Conservation (phyloP, 2,113 vertebrate species). For the Sardina pilchardus region DNA sequence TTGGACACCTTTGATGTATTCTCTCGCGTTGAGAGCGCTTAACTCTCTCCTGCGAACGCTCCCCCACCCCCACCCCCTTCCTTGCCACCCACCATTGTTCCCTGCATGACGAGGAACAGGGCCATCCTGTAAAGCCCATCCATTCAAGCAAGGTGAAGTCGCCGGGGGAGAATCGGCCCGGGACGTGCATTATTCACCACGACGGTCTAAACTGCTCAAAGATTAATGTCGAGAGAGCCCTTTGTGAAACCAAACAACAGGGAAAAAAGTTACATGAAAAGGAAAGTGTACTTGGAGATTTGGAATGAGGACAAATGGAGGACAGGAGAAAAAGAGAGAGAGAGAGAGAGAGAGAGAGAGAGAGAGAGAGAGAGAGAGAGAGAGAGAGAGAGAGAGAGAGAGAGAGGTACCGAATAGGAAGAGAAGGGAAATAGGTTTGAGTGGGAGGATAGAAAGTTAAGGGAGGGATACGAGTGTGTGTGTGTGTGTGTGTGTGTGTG, state of each 20-base stretch:
- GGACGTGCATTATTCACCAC: slow-evolving; percentile 46
- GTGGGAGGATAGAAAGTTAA: slow-evolving; percentile 6
- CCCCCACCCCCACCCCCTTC: not conserved
- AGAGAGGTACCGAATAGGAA: not conserved
- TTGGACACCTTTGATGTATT: not conserved
- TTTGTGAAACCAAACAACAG: slow-evolving; percentile 43
- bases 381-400: not conserved
- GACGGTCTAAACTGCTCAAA: slow-evolving; percentile 42
- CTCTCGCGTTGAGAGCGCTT: not conserved
- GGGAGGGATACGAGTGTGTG: no score
- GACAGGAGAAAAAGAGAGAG: not conserved
- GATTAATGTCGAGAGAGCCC: slow-evolving; percentile 43
- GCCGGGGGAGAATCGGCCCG: slow-evolving; percentile 32
- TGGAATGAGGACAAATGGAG: slow-evolving; percentile 29
- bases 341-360: not conserved
- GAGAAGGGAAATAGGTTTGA: not conserved
- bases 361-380: not conserved
- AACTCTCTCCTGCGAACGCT: not conserved
- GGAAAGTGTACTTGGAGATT: slow-evolving; percentile 32
- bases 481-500: no score
- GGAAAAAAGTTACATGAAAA: slow-evolving; percentile 4
- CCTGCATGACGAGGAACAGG: not conserved
- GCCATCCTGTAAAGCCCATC: slow-evolving; percentile 27
- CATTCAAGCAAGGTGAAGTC: slow-evolving; percentile 46
- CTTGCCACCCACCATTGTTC: slow-evolving; percentile 23